Evolutionary conservation across 2,888 invertebrate genomes (phyloP).

Genomic region (Drosophila tanythrix): DNA sequence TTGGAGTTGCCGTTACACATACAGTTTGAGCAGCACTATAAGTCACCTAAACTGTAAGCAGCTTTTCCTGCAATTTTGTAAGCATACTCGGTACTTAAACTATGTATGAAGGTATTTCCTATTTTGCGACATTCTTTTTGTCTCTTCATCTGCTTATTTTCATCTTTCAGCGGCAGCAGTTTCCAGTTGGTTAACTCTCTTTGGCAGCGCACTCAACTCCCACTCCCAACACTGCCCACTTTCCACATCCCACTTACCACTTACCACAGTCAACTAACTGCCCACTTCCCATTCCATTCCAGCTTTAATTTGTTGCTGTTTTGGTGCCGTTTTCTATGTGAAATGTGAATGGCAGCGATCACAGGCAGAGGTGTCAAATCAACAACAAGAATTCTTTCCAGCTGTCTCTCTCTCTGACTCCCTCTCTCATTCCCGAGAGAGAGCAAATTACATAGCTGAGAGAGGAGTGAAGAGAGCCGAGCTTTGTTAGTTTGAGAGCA

Average conservation of each 20-base stretch:
- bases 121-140: conserved; percentile 8
- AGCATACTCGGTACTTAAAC: neutral
- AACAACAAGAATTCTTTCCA: conserved; percentile 1
- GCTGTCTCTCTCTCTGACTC: neutral
- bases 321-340: conserved; percentile 25
- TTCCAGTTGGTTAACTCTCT: conserved; percentile 67
- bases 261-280: conserved; percentile 2
- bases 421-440: neutral
- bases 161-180: conserved; percentile 21
- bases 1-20: conserved; percentile 39
- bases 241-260: conserved; percentile 16
- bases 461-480: conserved; percentile 1
- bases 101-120: neutral
- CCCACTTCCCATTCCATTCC: conserved; percentile 28
- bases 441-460: neutral
- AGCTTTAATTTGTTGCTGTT: conserved; percentile 20
- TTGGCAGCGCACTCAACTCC: conserved; percentile 47
- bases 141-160: conserved; percentile 8
- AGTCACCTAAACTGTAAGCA: conserved; percentile 33
- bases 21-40: conserved; percentile 20
- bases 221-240: conserved; percentile 18
- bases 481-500: conserved; percentile 5
- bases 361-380: conserved; percentile 14
- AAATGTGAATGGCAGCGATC: conserved; percentile 17
- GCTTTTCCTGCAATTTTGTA: conserved; percentile 22